Evolutionary conservation across 1,140 invertebrate species (phyloP), one percentile per base, ranked within the genome.

Genomic region (Zaprionus capensis): DNA sequence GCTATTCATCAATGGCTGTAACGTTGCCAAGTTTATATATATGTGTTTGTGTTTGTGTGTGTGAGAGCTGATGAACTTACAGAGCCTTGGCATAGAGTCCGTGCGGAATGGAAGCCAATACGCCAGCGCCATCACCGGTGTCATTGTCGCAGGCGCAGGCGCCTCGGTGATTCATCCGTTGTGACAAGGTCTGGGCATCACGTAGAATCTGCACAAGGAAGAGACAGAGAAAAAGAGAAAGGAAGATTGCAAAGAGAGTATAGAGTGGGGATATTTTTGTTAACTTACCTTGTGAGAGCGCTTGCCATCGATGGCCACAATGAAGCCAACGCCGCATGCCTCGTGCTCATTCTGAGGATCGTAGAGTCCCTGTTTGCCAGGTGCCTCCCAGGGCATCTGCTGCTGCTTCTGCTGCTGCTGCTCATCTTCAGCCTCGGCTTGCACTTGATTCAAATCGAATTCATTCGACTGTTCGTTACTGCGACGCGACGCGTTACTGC

Each of bases 101-200:
- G 93, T 99, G 98, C 22, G 99, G 99, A 92, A 99, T 99, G 72
- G 98, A 98, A 55, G 97, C 97, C 75, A 99, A 94, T 26, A 99
- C 97, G 66, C 99, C 99, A 80, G 99, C 99, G 56, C 99, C 99
- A 93, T 99, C 99, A 55, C 99, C 99, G 17, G 98, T 99, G 93
- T 99, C 98, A 94, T 99, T 99, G 94, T 99, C 99, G 94, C 98
- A 99, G 24, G 98, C 97, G 93, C 98, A 99, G 24, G 98, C 99
- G 78, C 99, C 99, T 76, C 99, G 96, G 94, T 99, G 99, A 94
- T 99, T 98, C 99, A 99, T 99, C 83, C 99, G 96, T 91, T 96
- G 96, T 22, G 99, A 96, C 93, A 99, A 95, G 66, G 94, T 97
- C 93, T 98, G 96, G 15, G 98, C 98, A 96, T 99, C 98, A 82